A percentile compares a stretch with the other conserved stretches of the same genome.
Evolutionary conservation across 2,888 invertebrate species (phyloP).

Genomic region (Spatulosminthurus flaviceps): DNA sequence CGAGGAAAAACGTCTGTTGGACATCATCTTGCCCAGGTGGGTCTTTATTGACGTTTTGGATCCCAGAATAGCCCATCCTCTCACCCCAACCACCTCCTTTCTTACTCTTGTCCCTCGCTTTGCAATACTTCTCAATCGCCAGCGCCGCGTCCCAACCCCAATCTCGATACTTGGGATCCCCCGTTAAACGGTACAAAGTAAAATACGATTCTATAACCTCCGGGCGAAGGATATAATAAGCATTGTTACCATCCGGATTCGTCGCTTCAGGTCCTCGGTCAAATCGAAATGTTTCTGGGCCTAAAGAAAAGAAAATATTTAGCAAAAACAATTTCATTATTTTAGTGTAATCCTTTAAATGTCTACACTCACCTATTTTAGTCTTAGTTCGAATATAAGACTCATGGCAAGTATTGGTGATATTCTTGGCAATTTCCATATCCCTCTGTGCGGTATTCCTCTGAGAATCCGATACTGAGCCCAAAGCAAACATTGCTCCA

Average conservation of each 20-base stretch:
- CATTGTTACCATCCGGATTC: conserved; percentile 88
- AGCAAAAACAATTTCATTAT: background rate
- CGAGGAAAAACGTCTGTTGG: conserved; percentile 98
- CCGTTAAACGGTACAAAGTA: conserved; percentile 95
- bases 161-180: conserved; percentile 81
- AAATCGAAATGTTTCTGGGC: conserved; percentile 61
- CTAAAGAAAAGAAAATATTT: conserved; percentile 25
- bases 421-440: conserved; percentile 52
- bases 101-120: conserved; percentile 56
- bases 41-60: conserved; percentile 69
- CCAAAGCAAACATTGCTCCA: conserved; percentile 62
- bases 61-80: conserved; percentile 85
- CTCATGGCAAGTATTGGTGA: conserved; percentile 50
- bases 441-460: conserved; percentile 48
- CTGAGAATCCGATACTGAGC: conserved; percentile 54
- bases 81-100: conserved; percentile 40
- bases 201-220: conserved; percentile 98
- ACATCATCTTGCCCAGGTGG: conserved; percentile 90
- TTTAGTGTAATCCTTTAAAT: background rate
- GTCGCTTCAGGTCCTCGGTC: conserved; percentile 72
- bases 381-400: conserved; percentile 73
- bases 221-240: conserved; percentile 94
- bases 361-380: conserved; percentile 64
- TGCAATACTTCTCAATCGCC: conserved; percentile 55
- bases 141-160: conserved; percentile 61